Conservation (phyloP, 2,888 invertebrate species). For the Axea sp. region DNA sequence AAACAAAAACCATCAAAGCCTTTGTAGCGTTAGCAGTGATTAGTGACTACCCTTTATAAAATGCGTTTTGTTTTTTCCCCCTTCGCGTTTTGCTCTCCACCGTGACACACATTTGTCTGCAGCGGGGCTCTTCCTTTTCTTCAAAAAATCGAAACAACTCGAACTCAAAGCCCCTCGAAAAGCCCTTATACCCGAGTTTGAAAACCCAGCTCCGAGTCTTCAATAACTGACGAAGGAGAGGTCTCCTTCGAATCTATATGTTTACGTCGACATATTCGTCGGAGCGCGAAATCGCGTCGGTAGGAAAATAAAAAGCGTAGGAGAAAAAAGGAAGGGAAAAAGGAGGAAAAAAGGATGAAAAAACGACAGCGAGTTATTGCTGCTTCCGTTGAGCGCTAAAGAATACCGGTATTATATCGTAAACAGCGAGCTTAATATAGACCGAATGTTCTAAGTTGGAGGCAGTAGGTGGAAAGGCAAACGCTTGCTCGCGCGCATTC, state of each 20-base stretch:
- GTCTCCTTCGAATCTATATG: constrained; percentile 21
- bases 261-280: constrained; percentile 28
- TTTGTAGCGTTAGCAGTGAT: no score
- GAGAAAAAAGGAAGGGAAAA: neutral
- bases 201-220: constrained; percentile 9
- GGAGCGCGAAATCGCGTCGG: constrained; percentile 42
- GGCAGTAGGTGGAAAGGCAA: constrained; percentile 52
- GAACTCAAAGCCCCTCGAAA: constrained; percentile 8
- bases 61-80: neutral
- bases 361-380: constrained; percentile 18
- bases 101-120: constrained; percentile 6
- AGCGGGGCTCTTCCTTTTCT: neutral
- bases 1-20: no score
- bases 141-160: constrained; percentile 5
- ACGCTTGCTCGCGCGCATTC: constrained; percentile 61
- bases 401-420: constrained; percentile 33
- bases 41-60: neutral
- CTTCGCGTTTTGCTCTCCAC: neutral
- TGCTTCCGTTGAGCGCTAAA: constrained; percentile 39
- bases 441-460: constrained; percentile 39
- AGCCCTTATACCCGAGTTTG: constrained; percentile 1
- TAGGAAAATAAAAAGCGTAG: constrained; percentile 2
- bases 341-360: neutral
- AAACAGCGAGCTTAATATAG: constrained; percentile 52
- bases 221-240: constrained; percentile 3